Evolutionary conservation across 2,888 invertebrate genomes (phyloP), one percentile per base, ranked within the genome.

Genomic region (Eustalomyia histrio): DNA sequence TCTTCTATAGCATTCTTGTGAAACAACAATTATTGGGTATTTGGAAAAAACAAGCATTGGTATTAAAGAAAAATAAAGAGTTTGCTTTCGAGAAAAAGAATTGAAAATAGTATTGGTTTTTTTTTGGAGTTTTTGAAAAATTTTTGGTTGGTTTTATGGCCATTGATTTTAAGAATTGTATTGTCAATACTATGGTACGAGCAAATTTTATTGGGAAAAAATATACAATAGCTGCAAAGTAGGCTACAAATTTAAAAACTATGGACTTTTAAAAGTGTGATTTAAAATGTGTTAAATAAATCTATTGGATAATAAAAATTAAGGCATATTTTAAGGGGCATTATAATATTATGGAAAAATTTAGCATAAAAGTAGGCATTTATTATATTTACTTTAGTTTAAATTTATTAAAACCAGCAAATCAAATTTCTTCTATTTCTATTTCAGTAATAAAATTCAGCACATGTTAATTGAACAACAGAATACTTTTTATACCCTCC

Each of bases 21-120:
- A 61, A 79, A 79, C 78, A 79, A 79, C 72, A 73, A 79, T 79
- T 79, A 79, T 67, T 61, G 72, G 7, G 67, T 72, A 39, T 67
- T 57, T 16, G 16, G 6, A 67, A 67, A 61, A 39, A 14, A 39
- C 10, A 29, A 29, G 29, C 7, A 6, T 29, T 29, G 6, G 29
- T 29, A 6, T 29, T 4, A 29, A 29, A 29, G 29, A 6, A 47
- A n/a, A 47, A 6, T n/a, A 39, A 4, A 47, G 43, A n/a, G 14
- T 47, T n/a, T 3, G 43, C 43, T n/a, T n/a, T n/a, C n/a, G 14
- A 47, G 7, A 47, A n/a, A 47, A 47, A 47, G n/a, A 47, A 47
- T n/a, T n/a, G 2, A 3, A 47, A 47, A 47, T 47, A 2, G n/a
- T 47, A 47, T 47, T 14, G 43, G 14, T 14, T 2, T 47, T 47